These are phyloP conservation scores for Poeciliopsis occidentalis DNA, from an alignment of 2,113 vertebrate genomes.

Conservation along the genomic window DNA sequence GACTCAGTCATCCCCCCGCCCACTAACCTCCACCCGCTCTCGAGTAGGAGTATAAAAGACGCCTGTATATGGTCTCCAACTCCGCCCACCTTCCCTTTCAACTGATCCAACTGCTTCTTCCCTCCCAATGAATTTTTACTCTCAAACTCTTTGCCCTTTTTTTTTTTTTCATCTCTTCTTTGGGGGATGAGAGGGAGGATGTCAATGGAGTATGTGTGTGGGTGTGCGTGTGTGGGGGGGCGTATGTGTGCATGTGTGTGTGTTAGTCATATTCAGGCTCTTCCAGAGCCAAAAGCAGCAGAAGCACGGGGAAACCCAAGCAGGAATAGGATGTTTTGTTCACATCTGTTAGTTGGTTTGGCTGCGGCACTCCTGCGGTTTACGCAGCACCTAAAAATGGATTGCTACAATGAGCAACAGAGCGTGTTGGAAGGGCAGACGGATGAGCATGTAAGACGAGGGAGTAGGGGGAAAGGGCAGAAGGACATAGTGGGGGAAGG, in stretches of 20 bases:
- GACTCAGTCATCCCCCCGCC: conserved; percentile 73
- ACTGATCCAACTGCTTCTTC: conserved; percentile 62
- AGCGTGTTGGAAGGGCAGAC: conserved; percentile 43
- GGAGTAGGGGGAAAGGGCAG: conserved; percentile 25
- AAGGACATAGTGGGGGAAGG: conserved; percentile 57
- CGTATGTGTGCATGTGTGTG: conserved; percentile 52
- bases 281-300: conserved; percentile 67
- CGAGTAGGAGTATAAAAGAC: conserved; percentile 67
- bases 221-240: conserved; percentile 52
- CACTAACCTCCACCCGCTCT: conserved; percentile 74
- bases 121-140: conserved; percentile 49
- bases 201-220: conserved; percentile 53
- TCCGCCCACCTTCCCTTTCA: conserved; percentile 68
- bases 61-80: conserved; percentile 65
- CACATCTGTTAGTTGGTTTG: conserved; percentile 76
- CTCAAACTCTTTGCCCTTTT: conserved; percentile 16
- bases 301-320: conserved; percentile 71
- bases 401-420: conserved; percentile 44
- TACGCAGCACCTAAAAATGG: conserved; percentile 70
- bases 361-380: conserved; percentile 62
- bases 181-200: conserved; percentile 45
- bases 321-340: conserved; percentile 76
- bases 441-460: conserved; percentile 47
- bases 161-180: conserved; percentile 17
- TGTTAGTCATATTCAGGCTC: conserved; percentile 76